Evolutionary conservation across 2,113 vertebrate species (phyloP).

Genomic region (Puffinus mauretanicus): DNA sequence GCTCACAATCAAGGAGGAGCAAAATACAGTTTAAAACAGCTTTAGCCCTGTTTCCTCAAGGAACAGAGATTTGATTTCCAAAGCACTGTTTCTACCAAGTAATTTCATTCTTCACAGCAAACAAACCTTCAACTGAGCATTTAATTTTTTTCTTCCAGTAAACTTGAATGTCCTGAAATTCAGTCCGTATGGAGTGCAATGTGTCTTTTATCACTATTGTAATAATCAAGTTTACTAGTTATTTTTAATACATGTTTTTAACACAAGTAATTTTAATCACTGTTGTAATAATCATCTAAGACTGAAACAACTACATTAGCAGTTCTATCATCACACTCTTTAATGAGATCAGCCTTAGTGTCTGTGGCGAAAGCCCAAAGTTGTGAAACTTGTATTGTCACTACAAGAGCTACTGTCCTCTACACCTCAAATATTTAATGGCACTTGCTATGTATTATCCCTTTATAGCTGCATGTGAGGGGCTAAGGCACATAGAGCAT

Average conservation of each 20-base stretch:
- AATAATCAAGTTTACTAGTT: not conserved
- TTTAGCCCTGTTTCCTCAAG: not conserved
- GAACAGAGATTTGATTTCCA: not conserved
- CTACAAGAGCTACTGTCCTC: fast-evolving
- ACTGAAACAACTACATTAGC: not conserved
- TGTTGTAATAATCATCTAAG: not conserved
- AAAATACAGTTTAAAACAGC: not conserved
- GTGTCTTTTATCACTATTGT: not conserved
- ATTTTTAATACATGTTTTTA: not conserved
- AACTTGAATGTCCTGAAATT: not conserved
- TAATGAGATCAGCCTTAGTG: not conserved
- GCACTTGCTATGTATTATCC: not conserved
- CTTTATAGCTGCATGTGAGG: not conserved
- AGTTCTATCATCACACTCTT: not conserved
- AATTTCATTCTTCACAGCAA: not conserved
- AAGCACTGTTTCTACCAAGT: not conserved
- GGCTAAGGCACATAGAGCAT: not conserved
- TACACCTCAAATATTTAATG: not conserved
- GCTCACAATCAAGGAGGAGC: not conserved
- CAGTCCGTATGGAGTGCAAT: not conserved
- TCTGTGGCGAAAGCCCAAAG: fast-evolving
- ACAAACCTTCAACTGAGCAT: not conserved
- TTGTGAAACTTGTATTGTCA: not conserved
- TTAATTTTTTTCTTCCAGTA: not conserved
- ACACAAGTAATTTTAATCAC: not conserved